Base-by-base conservation (phyloP, 2,113 vertebrate species). In the Corythornis vintsioides region DNA sequence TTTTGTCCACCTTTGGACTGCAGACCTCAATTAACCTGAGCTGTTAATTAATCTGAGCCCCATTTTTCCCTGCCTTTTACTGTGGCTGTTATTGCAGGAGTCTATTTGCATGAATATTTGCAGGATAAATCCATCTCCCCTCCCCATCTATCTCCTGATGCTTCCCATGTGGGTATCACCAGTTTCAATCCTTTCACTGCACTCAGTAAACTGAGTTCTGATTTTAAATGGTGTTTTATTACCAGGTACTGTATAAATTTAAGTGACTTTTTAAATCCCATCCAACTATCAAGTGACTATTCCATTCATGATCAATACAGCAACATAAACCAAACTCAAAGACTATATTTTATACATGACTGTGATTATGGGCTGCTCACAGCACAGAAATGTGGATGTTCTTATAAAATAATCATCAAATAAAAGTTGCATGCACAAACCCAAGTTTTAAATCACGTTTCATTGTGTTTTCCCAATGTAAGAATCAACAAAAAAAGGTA, bases 341-440 rank as follows among this genome's bases (percentile, higher is more conserved):
- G 10, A 74, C 21, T 43, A 3, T 59, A 47, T 43, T 80, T 74
- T 28, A 55, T 3, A 21, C 42, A 35, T 55, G 42, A 55, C 88
- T 80, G 59, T 69, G 52, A 87, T 48, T 15, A 31, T 6, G 40
- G 61, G 69, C 67, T 94, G 86, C 67, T 72, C 75, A 26, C 47
- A 81, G 86, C 33, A 67, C 70, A 18, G 35, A 61, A 71, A 31
- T 1, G 18, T 57, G 20, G 40, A 65, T 57, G 55, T 25, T 83
- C 42, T 25, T 10, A 38, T 79, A 92, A 86, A 76, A 56, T 33
- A 55, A 88, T 38, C 1, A 3, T n/a, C 28, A 53, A 96, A 95
- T 95, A 95, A 93, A 96, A 79, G 42, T 6, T 42, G 35, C 73
- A 57, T 28, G 12, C 65, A 61, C 47, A 89, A 73, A 84, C 24